Conservation (phyloP, 2,888 invertebrate species). For the Eilema depressum region DNA sequence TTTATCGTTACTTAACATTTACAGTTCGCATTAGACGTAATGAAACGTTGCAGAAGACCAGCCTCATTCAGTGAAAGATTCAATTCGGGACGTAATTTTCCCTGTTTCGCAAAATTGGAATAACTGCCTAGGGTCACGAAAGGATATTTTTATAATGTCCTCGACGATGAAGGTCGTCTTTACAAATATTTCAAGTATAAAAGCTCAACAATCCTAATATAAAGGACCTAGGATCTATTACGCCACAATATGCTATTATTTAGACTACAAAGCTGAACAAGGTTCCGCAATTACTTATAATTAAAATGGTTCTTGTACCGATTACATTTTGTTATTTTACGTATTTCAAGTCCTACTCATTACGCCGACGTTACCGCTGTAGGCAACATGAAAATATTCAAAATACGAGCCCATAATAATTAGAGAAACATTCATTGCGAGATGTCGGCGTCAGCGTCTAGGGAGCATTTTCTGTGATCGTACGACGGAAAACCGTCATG, state of each 20-base stretch:
- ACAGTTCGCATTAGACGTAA: constrained; percentile 19
- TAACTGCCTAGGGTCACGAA: constrained; percentile 12
- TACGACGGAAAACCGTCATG: constrained; percentile 47
- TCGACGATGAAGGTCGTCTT: constrained; percentile 20
- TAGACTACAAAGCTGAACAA: neutral
- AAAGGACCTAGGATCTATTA: neutral
- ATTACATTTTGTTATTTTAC: constrained; percentile 21
- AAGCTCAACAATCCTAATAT: constrained; percentile 1
- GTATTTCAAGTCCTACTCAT: constrained; percentile 30
- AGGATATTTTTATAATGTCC: constrained; percentile 27
- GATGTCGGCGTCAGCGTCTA: constrained; percentile 51
- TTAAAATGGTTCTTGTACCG: neutral
- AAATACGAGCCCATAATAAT: constrained; percentile 55
- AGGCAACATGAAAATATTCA: constrained; percentile 47
- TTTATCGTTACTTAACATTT: constrained; percentile 35
- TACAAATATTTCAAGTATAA: constrained; percentile 21
- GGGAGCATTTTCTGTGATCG: constrained; percentile 52
- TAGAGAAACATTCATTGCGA: constrained; percentile 57
- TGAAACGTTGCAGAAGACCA: constrained; percentile 15
- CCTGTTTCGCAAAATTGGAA: constrained; percentile 20
- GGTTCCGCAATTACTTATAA: neutral
- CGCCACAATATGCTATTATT: neutral
- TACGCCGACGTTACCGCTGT: constrained; percentile 35
- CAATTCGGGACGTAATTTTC: constrained; percentile 7
- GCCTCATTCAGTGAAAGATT: neutral